Base-by-base conservation (phyloP, 2,797 vertebrate genomes). In the Gallinago nigripennis region DNA sequence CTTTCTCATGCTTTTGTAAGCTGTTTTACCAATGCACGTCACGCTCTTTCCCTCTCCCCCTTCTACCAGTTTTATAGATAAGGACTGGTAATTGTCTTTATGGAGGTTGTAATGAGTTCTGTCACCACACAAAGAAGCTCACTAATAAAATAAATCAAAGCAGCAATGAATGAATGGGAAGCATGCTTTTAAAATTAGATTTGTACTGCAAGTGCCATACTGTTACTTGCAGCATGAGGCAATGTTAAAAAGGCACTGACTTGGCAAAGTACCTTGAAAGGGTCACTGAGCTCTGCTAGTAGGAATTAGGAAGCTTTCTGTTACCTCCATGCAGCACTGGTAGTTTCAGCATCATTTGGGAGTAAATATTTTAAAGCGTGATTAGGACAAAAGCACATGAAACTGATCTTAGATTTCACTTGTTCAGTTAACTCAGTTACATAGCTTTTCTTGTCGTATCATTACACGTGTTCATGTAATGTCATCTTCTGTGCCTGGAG, bases 111-210 rank as follows among this genome's bases (percentile, higher is more conserved):
- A 97, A 97, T 97, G 97, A 97, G 95, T 92, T 97, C 97, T 98
- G 97, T 97, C 97, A 97, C 96, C 94, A 95, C 97, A 98, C 97
- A 98, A 97, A 97, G 95, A 64, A 95, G 94, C 96, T 96, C 91
- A 77, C 97, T 98, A 98, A 98, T 98, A 98, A 97, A 97, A 97
- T 97, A 98, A 98, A 97, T 98, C 97, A 98, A 97, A 97, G 97
- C 96, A 96, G 95, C 94, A 94, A 83, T 50, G 94, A 97, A 95
- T 96, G 97, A 97, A 97, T 94, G 91, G 95, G 86, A 95, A 96
- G 92, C 95, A 58, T 87, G 96, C 94, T 96, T 97, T 96, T 95
- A 88, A 97, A 97, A 91, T 97, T 95, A 96, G 96, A 94, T 97
- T 95, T 97, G 95, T 97, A 64, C 93, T 90, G 79, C 45, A 11